Base-by-base conservation (phyloP, 2,797 vertebrate species). In the Tokudaia muenninki region DNA sequence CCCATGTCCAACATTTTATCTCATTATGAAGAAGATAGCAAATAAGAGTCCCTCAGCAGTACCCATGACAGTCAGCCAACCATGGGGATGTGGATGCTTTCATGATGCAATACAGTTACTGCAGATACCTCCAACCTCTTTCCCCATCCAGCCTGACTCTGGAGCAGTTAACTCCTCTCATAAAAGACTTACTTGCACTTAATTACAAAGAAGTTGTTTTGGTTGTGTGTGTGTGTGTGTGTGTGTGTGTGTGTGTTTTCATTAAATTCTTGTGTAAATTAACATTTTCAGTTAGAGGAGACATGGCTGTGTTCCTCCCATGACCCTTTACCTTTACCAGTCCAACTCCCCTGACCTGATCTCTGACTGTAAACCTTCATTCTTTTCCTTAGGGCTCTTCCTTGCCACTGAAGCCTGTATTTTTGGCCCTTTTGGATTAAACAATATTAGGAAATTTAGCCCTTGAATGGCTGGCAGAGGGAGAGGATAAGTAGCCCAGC, bases 191-290 rank as follows among this genome's bases (percentile, higher is more conserved):
- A 34, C 67, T 57, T 19, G 52, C 37, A 90, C 77, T 83, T 83
- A 44, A 37, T 87, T 52, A 52, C 4, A 57, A 5, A 87, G 31
- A 3, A 5, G 21, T 79, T 59, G 79, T 94, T 37, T 16, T 2
- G 78, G 80, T 94, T 77, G 34, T 41, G 26, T 80, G 52, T 65
- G 77, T 31, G 12, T 41, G 65, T 70, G 59, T 65, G 22, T 31
- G 13, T 13, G 47, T 57, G 90, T 47, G 80, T 50, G 34, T 65
- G n/a, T 8, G 83, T 52, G 22, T 10, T 24, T 34, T 82, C n/a
- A 90, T 50, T 75, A 24, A 21, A 80, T 95, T 91, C 31, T 19
- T 67, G 9, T 88, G 50, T 93, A 81, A 93, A 93, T 67, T 41
- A 19, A 14, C 34, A 34, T 63, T 87, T 95, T 34, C 7, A 16